phyloP scores from a whole-genome alignment of 2,888 invertebrate genomes.

The Apamea sordens region DNA sequence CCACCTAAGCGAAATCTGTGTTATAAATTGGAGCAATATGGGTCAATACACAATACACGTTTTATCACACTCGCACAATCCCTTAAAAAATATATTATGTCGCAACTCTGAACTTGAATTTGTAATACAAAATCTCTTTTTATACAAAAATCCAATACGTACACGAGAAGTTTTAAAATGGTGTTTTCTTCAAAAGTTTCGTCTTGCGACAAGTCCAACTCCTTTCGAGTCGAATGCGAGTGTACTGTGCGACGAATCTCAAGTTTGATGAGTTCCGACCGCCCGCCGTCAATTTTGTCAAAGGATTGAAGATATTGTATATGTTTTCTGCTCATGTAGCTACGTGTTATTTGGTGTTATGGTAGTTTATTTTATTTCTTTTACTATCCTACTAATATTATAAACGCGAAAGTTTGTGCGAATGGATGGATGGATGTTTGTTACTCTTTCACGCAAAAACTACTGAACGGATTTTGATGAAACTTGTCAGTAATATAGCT shows the following conservation, averaged over 20 bases:
- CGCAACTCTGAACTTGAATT: slow-evolving; percentile 21
- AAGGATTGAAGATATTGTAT: slow-evolving; percentile 36
- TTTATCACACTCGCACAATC: not conserved
- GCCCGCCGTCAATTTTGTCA: slow-evolving; percentile 64
- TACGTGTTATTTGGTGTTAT: not conserved
- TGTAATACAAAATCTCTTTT: slow-evolving; percentile 23
- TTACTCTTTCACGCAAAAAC: too few species aligned
- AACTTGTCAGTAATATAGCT: too few species aligned
- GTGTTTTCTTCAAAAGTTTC: slow-evolving; percentile 39
- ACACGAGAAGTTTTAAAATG: slow-evolving; percentile 49
- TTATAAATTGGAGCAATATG: not conserved
- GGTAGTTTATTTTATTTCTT: slow-evolving; percentile 2
- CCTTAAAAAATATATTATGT: not conserved
- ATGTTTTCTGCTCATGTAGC: slow-evolving; percentile 21
- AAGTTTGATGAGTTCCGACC: slow-evolving; percentile 77
- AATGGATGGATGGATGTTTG: too few species aligned
- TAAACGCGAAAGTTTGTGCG: too few species aligned
- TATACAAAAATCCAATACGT: slow-evolving; percentile 21
- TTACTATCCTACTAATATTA: not conserved
- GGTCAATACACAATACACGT: not conserved
- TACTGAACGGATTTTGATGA: too few species aligned
- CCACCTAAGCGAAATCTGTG: too few species aligned
- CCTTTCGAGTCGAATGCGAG: slow-evolving; percentile 10
- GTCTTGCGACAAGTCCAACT: slow-evolving; percentile 25
- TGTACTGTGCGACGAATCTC: slow-evolving; percentile 74